These are phyloP conservation scores for Parthenolecanium corni DNA, from an alignment of 2,888 invertebrate genomes.

Conservation along the genomic window DNA sequence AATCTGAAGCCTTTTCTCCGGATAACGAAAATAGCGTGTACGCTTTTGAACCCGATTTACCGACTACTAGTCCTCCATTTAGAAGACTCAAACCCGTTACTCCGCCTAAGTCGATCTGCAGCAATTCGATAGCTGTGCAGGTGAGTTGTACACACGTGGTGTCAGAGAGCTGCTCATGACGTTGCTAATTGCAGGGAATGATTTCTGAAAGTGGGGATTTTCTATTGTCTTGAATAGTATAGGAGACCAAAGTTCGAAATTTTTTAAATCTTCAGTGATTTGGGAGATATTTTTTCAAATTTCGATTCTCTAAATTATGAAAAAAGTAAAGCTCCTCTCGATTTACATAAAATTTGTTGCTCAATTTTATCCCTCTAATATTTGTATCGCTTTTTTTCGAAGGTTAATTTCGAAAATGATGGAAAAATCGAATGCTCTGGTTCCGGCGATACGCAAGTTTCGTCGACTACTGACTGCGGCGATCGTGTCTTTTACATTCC, in stretches of 20 bases:
- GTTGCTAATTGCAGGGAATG: too few relatives aligned
- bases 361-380: too few relatives aligned
- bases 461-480: constrained; percentile 31
- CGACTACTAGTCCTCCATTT: constrained; percentile 48
- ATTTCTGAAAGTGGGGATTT: too few relatives aligned
- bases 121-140: constrained; percentile 45
- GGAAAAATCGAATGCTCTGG: constrained; percentile 36
- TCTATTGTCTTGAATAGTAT: too few relatives aligned
- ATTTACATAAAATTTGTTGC: too few relatives aligned
- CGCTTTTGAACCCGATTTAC: constrained; percentile 53
- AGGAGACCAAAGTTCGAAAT: too few relatives aligned
- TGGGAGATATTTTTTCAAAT: too few relatives aligned
- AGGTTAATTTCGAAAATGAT: constrained; percentile 36
- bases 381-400: neutral
- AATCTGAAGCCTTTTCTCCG: constrained; percentile 47
- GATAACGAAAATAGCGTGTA: constrained; percentile 60
- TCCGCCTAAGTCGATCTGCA: constrained; percentile 38
- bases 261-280: too few relatives aligned
- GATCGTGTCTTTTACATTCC: constrained; percentile 55
- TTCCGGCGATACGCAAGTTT: constrained; percentile 20
- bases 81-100: constrained; percentile 38
- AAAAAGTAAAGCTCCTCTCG: too few relatives aligned
- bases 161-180: too few relatives aligned
- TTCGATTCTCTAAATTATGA: too few relatives aligned
- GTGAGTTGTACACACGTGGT: constrained; percentile 40